Conservation (phyloP, 2,113 vertebrate species). For the Probosciger aterrimus region DNA sequence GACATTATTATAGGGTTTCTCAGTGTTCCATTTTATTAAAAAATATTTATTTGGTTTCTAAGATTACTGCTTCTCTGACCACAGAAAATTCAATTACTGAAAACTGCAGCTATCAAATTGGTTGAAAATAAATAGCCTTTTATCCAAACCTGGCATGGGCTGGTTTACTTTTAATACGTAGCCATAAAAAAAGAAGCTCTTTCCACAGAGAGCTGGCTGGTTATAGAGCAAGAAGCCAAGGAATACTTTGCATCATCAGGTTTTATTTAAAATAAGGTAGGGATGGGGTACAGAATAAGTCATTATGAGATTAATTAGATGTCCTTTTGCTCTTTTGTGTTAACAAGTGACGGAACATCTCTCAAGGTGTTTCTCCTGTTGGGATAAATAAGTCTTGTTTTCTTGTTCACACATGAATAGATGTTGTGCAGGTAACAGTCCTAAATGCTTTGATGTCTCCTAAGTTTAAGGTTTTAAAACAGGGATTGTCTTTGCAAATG, state of each 20-base stretch:
- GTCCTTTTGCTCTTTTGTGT: slow-evolving; percentile 35
- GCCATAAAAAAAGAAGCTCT: slow-evolving; percentile 77
- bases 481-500: not conserved
- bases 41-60: slow-evolving; percentile 88
- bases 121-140: slow-evolving; percentile 86
- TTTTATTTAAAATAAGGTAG: slow-evolving; percentile 68
- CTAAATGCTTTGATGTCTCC: not conserved
- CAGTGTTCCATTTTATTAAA: slow-evolving; percentile 85
- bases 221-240: slow-evolving; percentile 57
- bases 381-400: not conserved
- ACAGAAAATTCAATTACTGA: slow-evolving; percentile 86
- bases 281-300: slow-evolving; percentile 35
- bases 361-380: not conserved
- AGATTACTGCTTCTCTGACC: slow-evolving; percentile 81
- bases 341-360: slow-evolving; percentile 7
- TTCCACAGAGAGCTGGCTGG: slow-evolving; percentile 64
- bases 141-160: slow-evolving; percentile 80
- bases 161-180: slow-evolving; percentile 74
- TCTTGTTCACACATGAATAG: not conserved
- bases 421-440: not conserved
- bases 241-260: slow-evolving; percentile 68
- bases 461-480: not conserved
- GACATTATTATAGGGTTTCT: slow-evolving; percentile 82
- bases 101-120: slow-evolving; percentile 86
- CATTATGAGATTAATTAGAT: slow-evolving; percentile 48